These are phyloP conservation scores for Agrypnia vestita DNA, from an alignment of 1,140 invertebrate genomes.

Conservation along the genomic window DNA sequence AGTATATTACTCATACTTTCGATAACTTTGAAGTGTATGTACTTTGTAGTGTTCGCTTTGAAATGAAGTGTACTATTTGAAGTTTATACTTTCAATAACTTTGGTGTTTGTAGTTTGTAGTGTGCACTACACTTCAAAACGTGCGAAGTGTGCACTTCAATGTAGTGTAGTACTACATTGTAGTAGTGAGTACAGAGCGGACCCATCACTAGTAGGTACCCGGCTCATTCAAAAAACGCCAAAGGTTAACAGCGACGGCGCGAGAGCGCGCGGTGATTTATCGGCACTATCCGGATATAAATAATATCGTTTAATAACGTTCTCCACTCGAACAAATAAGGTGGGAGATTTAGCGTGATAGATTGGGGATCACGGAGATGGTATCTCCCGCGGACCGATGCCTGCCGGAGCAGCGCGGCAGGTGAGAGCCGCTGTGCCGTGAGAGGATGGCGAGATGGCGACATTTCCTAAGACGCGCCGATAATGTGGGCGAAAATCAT, in stretches of 20 bases:
- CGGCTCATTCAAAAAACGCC: slow-evolving; percentile 28
- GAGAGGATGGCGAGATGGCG: slow-evolving; percentile 32
- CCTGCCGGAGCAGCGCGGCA: background rate
- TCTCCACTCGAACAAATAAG: slow-evolving; percentile 59
- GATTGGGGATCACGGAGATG: slow-evolving; percentile 52
- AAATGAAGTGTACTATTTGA: no score
- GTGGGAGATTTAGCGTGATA: slow-evolving; percentile 59
- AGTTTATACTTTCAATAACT: no score
- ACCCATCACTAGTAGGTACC: slow-evolving; percentile 5
- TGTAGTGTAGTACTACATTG: no score
- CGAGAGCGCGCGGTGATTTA: slow-evolving; percentile 51
- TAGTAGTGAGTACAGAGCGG: no score
- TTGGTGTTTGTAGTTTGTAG: no score
- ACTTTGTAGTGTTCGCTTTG: no score
- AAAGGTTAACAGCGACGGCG: slow-evolving; percentile 32
- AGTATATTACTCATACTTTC: no score
- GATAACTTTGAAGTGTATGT: no score
- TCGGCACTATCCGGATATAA: slow-evolving; percentile 51
- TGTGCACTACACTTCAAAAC: no score
- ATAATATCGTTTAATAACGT: slow-evolving; percentile 60
- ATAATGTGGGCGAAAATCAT: slow-evolving; percentile 22
- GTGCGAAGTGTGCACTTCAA: no score
- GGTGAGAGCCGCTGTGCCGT: slow-evolving; percentile 20
- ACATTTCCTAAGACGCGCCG: slow-evolving; percentile 18
- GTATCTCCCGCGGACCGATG: slow-evolving; percentile 14